Evolutionary conservation across 2,888 invertebrate species (phyloP).

Genomic region (Lathronympha strigana): DNA sequence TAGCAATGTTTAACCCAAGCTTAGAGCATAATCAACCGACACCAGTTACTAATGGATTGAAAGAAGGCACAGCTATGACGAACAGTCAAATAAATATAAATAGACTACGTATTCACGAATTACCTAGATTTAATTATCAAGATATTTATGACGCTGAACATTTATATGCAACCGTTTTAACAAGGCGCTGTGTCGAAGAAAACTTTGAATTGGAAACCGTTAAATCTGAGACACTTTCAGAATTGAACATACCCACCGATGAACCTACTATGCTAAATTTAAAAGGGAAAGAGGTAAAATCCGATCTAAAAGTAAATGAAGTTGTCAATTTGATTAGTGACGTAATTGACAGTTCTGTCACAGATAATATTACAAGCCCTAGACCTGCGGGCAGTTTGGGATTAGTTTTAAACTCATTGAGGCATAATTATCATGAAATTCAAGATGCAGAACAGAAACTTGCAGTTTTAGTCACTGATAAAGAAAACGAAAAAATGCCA

Average conservation of each 20-base stretch:
- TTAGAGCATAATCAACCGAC: not conserved
- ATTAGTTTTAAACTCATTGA: conserved; percentile 41
- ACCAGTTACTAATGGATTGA: conserved; percentile 16
- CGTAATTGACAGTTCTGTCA: not conserved
- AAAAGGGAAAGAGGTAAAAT: not conserved
- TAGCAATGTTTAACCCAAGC: not conserved
- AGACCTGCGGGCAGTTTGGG: conserved; percentile 36
- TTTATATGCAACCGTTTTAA: conserved; percentile 48
- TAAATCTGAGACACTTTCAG: conserved; percentile 3
- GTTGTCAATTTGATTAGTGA: not conserved
- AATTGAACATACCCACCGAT: not conserved
- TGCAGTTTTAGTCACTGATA: conserved; percentile 36
- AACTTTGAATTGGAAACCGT: not conserved
- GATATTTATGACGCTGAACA: conserved; percentile 63
- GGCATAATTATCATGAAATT: conserved; percentile 59
- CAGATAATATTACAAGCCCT: conserved; percentile 4
- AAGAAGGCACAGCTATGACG: conserved; percentile 20
- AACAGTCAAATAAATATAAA: conserved; percentile 28
- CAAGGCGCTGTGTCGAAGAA: not conserved
- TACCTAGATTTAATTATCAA: conserved; percentile 58
- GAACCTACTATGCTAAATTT: not conserved
- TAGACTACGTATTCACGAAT: conserved; percentile 50
- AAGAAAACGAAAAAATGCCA: conserved; percentile 1
- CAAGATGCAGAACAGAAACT: conserved; percentile 54
- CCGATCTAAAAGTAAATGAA: not conserved